Conservation (phyloP, 92 coral and sea anemone species). For the Bergia puertoricense region DNA sequence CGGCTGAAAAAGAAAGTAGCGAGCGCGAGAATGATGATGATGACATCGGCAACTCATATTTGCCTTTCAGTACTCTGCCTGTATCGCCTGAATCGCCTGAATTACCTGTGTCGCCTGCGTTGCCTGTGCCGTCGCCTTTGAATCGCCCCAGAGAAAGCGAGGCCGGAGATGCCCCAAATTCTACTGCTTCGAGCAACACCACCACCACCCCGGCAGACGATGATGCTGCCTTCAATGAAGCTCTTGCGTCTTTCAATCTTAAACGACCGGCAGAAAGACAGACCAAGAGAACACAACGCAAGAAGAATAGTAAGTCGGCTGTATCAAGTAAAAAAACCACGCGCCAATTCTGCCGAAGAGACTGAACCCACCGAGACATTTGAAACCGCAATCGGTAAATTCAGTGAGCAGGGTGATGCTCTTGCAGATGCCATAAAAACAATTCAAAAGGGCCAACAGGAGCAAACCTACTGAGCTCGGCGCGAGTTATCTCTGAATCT, state of each 20-base stretch:
- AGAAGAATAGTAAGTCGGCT: slow-evolving; percentile 11
- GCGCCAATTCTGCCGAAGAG: slow-evolving; percentile 19
- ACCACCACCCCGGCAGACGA: slow-evolving; percentile 6
- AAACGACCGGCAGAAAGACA: slow-evolving; percentile 28
- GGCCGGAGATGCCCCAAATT: slow-evolving; percentile 25
- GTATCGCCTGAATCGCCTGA: slow-evolving; percentile 6
- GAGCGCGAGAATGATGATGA: not conserved
- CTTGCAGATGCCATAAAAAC: slow-evolving; percentile 26
- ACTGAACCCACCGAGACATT: slow-evolving; percentile 27
- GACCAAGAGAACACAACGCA: slow-evolving; percentile 29
- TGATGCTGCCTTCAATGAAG: slow-evolving; percentile 32
- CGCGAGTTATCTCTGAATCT: too few species aligned
- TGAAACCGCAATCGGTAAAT: slow-evolving; percentile 11
- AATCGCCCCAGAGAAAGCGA: slow-evolving; percentile 32
- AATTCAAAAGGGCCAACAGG: slow-evolving; percentile 31
- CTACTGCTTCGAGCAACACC: slow-evolving; percentile 33
- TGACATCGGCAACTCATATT: slow-evolving; percentile 13
- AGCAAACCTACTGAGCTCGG: too few species aligned
- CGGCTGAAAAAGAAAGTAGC: slow-evolving; percentile 23
- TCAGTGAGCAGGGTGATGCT: slow-evolving; percentile 33
- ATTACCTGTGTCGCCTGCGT: slow-evolving; percentile 6
- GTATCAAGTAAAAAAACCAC: slow-evolving; percentile 28
- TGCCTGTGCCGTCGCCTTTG: slow-evolving; percentile 30
- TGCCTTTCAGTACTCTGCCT: slow-evolving; percentile 18
- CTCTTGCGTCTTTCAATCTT: slow-evolving; percentile 26